A percentile compares a stretch with the other conserved stretches of the same genome.
Conservation (phyloP, 2,888 invertebrate species). For the Drosophila silvestris region DNA sequence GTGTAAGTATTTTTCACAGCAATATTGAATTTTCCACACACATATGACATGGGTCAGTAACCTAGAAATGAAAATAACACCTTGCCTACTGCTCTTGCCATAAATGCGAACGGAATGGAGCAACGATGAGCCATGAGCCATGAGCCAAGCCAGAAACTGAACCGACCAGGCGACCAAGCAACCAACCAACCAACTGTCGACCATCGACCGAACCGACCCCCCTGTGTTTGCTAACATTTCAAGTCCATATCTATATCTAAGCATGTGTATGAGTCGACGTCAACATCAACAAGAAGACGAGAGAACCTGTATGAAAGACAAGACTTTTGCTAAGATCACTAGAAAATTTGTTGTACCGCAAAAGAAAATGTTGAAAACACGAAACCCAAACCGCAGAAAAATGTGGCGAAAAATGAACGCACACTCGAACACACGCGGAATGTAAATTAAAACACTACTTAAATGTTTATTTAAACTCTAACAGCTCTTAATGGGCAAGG, state of each 20-base stretch:
- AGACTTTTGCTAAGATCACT: conserved; percentile 64
- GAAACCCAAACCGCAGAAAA: conserved; percentile 70
- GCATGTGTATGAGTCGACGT: conserved; percentile 66
- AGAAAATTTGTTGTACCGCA: conserved; percentile 76
- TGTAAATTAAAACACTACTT: conserved; percentile 73
- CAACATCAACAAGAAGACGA: conserved; percentile 52
- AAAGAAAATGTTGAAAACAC: conserved; percentile 74
- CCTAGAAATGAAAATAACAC: conserved; percentile 80
- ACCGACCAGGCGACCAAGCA: conserved; percentile 50
- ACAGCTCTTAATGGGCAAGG: conserved; percentile 59
- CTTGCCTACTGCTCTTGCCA: conserved; percentile 70
- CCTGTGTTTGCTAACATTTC: conserved; percentile 70
- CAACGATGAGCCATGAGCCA: conserved; percentile 54
- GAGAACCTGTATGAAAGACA: conserved; percentile 74
- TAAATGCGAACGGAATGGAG: conserved; percentile 69
- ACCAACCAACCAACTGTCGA: conserved; percentile 48
- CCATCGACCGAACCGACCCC: conserved; percentile 54
- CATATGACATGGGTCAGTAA: conserved; percentile 82
- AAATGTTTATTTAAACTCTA: conserved; percentile 59
- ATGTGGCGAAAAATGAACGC: conserved; percentile 48
- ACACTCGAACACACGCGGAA: conserved; percentile 43
- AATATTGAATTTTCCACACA: conserved; percentile 81
- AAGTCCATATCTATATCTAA: conserved; percentile 76
- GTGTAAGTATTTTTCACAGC: conserved; percentile 78
- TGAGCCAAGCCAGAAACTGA: conserved; percentile 51